phyloP scores from a whole-genome alignment of 2,113 vertebrate genomes.

The Neopipo cinnamomea region DNA sequence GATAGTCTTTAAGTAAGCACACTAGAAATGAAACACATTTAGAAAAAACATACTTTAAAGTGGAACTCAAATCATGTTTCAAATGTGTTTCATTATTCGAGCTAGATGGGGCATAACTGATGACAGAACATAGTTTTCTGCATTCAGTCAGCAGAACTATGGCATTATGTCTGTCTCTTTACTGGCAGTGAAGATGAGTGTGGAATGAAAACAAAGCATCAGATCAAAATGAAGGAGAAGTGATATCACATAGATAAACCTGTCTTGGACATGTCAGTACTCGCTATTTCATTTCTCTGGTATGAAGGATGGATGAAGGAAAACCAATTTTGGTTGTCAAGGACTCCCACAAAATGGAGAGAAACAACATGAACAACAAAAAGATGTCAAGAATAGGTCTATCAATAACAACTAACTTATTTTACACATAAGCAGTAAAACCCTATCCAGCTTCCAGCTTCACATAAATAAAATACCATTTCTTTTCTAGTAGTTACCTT shows the following conservation, averaged over 20 bases:
- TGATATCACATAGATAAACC: slow-evolving; percentile 52
- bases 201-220: slow-evolving; percentile 48
- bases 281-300: slow-evolving; percentile 36
- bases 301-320: slow-evolving; percentile 64
- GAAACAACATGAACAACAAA: slow-evolving; percentile 42
- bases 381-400: slow-evolving; percentile 56
- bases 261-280: slow-evolving; percentile 55
- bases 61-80: background rate
- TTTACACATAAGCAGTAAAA: slow-evolving; percentile 57
- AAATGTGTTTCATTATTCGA: background rate
- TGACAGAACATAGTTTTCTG: background rate
- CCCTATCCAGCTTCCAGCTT: slow-evolving; percentile 40
- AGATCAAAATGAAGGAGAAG: slow-evolving; percentile 51
- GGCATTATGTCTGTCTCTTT: background rate
- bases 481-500: slow-evolving; percentile 38
- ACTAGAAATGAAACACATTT: background rate
- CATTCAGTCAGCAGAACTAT: background rate
- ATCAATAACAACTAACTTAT: slow-evolving; percentile 68
- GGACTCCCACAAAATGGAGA: slow-evolving; percentile 54
- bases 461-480: slow-evolving; percentile 54
- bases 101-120: background rate
- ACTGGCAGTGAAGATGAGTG: slow-evolving; percentile 2
- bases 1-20: background rate
- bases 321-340: slow-evolving; percentile 71
- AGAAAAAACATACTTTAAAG: background rate